These are phyloP conservation scores for Styela clava DNA, from an alignment of 23 tunicate genomes.

Conservation along the genomic window DNA sequence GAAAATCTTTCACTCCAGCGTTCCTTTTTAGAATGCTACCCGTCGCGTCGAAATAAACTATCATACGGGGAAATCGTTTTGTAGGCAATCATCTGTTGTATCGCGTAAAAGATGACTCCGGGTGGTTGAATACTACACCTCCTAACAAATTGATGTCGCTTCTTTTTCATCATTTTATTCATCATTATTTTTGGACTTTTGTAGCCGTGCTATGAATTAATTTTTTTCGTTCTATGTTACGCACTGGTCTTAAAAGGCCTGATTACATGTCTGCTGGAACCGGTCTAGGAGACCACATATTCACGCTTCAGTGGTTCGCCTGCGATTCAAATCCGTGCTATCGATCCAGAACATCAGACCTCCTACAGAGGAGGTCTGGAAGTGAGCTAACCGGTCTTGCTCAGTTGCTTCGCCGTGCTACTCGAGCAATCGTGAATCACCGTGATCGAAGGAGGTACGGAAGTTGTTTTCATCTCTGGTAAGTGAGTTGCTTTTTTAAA, in stretches of 20 bases:
- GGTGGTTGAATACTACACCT: not conserved
- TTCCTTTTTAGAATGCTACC: constrained; percentile 20
- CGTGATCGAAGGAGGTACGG: no score
- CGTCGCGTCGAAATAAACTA: constrained; percentile 38
- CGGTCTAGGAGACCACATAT: no score
- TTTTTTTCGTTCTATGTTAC: not conserved
- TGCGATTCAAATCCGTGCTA: no score
- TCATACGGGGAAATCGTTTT: not conserved
- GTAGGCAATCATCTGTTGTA: constrained; percentile 7
- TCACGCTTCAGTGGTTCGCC: no score
- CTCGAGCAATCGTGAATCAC: no score
- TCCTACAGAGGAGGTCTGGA: no score
- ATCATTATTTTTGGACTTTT: not conserved
- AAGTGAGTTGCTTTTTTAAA: no score
- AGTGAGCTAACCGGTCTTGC: no score
- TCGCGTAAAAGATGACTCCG: not conserved
- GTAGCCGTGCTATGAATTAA: not conserved
- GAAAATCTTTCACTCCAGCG: constrained; percentile 11
- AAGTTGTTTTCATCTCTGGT: no score
- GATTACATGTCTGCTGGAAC: no score
- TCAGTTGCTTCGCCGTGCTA: no score
- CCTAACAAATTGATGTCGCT: constrained; percentile 8
- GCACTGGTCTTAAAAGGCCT: not conserved
- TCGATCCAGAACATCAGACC: no score
- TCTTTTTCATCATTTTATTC: not conserved